Evolutionary conservation across 2,113 vertebrate genomes (phyloP).

Genomic region (Calonectris borealis): DNA sequence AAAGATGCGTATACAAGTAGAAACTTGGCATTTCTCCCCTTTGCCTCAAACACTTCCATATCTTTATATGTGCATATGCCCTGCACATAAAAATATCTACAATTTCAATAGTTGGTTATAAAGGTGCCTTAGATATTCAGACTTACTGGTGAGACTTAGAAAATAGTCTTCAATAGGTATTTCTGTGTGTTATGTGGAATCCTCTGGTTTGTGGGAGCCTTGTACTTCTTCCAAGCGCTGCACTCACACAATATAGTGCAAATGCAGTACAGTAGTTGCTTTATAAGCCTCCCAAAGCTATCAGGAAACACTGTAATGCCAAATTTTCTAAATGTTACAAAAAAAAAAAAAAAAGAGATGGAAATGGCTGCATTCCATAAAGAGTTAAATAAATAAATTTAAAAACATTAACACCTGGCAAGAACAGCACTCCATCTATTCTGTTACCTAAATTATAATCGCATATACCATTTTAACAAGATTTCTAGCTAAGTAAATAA

Average conservation of each 20-base stretch:
- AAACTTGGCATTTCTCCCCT: not conserved
- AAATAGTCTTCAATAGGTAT: not conserved
- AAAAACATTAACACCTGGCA: not conserved
- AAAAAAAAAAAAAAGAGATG: not conserved
- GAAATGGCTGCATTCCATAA: not conserved
- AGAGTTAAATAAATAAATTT: slow-evolving; percentile 8
- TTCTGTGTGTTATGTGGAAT: not conserved
- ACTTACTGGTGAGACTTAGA: not conserved
- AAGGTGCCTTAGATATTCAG: not conserved
- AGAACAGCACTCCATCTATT: slow-evolving; percentile 11
- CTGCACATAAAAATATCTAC: not conserved
- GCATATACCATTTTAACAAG: slow-evolving; percentile 8
- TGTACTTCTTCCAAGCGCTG: not conserved
- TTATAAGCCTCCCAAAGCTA: not conserved
- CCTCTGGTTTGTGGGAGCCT: not conserved
- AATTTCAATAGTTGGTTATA: not conserved
- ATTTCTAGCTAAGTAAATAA: slow-evolving; percentile 22
- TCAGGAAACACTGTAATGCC: not conserved
- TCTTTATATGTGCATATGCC: not conserved
- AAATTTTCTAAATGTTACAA: not conserved
- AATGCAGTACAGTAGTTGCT: not conserved
- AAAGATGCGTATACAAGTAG: not conserved
- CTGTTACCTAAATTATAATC: slow-evolving; percentile 19
- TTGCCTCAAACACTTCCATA: not conserved
- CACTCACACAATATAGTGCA: not conserved